Evolutionary conservation across 2,113 vertebrate species (phyloP).

Genomic region (Upupa epops): DNA sequence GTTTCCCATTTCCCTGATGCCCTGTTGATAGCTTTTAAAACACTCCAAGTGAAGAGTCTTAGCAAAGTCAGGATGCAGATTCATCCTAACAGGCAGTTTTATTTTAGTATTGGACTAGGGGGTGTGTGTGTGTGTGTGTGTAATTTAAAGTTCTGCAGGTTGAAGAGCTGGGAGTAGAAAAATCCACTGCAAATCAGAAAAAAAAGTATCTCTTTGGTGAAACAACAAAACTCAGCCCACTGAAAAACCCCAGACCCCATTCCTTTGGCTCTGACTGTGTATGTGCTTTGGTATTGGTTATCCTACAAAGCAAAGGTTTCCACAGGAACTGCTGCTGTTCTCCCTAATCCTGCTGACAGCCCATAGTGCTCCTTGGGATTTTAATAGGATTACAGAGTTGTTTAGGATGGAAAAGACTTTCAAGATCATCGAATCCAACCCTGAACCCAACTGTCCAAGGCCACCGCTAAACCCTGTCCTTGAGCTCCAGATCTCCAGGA

Average conservation of each 20-base stretch:
- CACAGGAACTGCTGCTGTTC: accelerated
- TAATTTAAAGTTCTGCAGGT: neutral
- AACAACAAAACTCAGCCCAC: neutral
- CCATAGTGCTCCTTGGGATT: accelerated
- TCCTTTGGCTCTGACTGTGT: neutral
- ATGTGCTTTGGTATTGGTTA: neutral
- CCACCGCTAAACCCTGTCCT: too few species aligned
- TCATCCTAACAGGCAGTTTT: neutral
- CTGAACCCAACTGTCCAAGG: too few species aligned
- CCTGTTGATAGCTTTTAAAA: neutral
- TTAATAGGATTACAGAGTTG: neutral
- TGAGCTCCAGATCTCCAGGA: too few species aligned
- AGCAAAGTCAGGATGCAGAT: neutral
- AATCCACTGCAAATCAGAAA: neutral
- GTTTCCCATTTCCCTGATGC: neutral
- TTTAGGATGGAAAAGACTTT: too few species aligned
- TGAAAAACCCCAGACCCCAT: too few species aligned
- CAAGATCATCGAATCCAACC: too few species aligned
- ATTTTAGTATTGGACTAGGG: neutral
- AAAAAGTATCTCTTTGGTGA: neutral
- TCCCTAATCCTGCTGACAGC: accelerated
- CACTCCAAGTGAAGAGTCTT: neutral
- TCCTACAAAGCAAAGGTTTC: neutral
- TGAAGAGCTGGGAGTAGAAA: neutral
- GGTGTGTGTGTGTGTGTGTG: too few species aligned